Percentiles rank a stretch among this genome's conserved stretches.
Evolutionary conservation across 2,113 vertebrate genomes (phyloP).

Genomic region (Phasianus colchicus): DNA sequence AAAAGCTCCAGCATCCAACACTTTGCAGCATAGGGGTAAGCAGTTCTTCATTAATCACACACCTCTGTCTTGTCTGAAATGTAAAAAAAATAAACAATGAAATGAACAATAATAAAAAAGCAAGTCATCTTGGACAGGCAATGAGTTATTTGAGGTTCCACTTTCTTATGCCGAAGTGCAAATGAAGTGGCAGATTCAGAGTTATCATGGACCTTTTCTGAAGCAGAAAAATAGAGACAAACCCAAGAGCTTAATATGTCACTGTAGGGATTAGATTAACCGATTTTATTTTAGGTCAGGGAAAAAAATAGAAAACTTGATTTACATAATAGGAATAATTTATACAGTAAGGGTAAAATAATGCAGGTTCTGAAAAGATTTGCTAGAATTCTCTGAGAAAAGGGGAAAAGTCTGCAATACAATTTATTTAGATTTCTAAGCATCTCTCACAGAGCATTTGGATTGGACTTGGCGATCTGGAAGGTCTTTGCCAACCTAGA

Average conservation of each 20-base stretch:
- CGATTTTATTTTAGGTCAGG: neutral
- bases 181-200: neutral
- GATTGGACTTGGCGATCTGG: neutral
- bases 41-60: neutral
- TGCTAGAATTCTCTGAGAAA: neutral
- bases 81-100: neutral
- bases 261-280: neutral
- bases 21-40: fast-evolving
- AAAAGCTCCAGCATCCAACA: neutral
- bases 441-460: neutral
- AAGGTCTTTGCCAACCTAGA: neutral
- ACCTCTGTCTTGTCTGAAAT: neutral
- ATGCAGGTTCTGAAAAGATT: neutral
- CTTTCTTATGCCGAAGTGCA: neutral
- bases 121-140: neutral
- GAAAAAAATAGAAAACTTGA: neutral
- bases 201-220: neutral
- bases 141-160: neutral
- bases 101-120: neutral
- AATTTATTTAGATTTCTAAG: neutral
- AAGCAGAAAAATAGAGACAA: no score
- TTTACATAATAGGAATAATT: neutral
- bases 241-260: neutral
- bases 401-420: fast-evolving
- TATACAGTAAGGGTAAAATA: neutral